Evolutionary conservation across 92 coral and sea anemone species (phyloP), one percentile per base, ranked within the genome.

Genomic region (Anthopleura xanthogrammica): DNA sequence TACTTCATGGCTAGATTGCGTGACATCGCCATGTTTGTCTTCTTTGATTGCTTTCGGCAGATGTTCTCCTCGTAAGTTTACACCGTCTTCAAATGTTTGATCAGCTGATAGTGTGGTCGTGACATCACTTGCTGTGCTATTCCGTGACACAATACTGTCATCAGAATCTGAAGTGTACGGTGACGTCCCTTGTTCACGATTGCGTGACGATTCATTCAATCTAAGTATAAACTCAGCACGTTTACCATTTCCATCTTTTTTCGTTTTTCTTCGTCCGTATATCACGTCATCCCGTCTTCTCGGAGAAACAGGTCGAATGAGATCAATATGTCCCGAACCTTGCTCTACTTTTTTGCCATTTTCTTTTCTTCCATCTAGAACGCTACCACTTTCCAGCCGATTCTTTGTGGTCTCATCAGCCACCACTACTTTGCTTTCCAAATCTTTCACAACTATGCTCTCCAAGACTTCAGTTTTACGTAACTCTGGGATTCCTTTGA

Each of bases 261-360:
- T 80, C 20, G 17, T 14, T 48, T 80, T 80, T 65, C 70, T 65
- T 42, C 76, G 42, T 41, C 83, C 83, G 46, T 62, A 62, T 9
- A 80, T 80, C 3, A 80, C 42, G 20, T 79, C 82, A 60, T 64
- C 76, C 57, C 76, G 75, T 8, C 36, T 20, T 39, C 24, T 62
- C 11, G 83, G 23, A 68, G 52, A 39, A 14, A 66, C 54, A 3
- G 83, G 83, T 62, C 60, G 58, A 23, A 39, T 17, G 46, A 80
- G 52, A 36, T 65, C 83, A 22, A 80, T 19, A 24, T 20, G 60
- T n/a, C 64, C 43, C 16, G 43, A 55, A 52, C 41, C 41, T 66
- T 41, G 60, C 29, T 80, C 77, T 2, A 24, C n/a, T 10, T 12
- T 66, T 19, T 6, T 16, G 46, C 43, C 41, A 50, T 7, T 40